Base-by-base conservation (phyloP, 2,888 invertebrate genomes). In the Lingula anatina region DNA sequence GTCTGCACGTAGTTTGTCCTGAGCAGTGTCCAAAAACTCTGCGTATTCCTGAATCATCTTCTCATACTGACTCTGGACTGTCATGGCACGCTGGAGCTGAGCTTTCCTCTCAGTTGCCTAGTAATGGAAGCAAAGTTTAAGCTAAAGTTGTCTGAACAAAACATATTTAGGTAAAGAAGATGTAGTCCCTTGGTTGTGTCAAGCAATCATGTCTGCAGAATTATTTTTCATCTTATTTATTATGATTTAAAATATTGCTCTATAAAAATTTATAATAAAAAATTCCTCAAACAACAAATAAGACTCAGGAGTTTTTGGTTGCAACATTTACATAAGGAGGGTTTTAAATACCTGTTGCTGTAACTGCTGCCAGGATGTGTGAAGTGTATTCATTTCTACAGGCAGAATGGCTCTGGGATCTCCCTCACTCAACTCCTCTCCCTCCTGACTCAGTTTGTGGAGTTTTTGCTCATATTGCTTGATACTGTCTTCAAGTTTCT, bases 21-120 rank as follows among this genome's bases (percentile, higher is more conserved):
- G 61, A 25, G 73, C 73, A 18, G 70, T 69, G 28, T 70, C 70
- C 50, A 75, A 56, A 61, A 68, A 75, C 47, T 71, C 68, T n/a
- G 64, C 60, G 49, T 66, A 73, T 52, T 74, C 71, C 18, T 64
- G 57, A 41, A 74, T 59, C 56, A 75, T 59, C 49, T 65, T 65
- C 57, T 70, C 67, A 54, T 74, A 75, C 58, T 75, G 73, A 44
- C 64, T 64, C 51, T 70, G 67, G 12, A 62, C 58, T 5, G 66
- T 65, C 41, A 63, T 58, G 5, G 64, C 65, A 49, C 62, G 60
- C 49, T 64, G 61, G 24, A 70, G 54, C 25, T 61, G 61, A 4
- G 62, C 63, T 31, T 48, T 37, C 25, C 44, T 43, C 20, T 60
- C 54, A 15, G 44, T 37, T 2, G 47, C 57, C 57, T 60, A 39